phyloP scores from a whole-genome alignment of 2,888 invertebrate species.

The Polydrusus cervinus region DNA sequence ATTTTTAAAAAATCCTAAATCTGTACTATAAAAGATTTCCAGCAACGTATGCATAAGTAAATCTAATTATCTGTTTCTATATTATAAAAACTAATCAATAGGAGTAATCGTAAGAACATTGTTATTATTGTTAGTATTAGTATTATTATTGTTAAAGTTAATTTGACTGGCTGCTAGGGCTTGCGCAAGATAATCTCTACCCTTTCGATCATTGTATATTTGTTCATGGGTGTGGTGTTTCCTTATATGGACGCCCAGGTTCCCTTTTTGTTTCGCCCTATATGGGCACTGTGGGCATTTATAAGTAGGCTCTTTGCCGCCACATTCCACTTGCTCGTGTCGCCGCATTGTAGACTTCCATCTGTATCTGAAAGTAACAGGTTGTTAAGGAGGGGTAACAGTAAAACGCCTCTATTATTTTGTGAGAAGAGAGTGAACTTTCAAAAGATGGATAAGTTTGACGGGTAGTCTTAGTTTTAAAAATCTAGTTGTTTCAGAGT shows the following conservation, averaged over 20 bases:
- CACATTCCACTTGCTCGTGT: constrained; percentile 87
- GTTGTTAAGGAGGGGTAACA: no score
- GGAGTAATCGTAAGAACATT: background rate
- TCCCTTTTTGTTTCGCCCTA: constrained; percentile 87
- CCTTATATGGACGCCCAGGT: constrained; percentile 81
- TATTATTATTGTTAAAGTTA: constrained; percentile 43
- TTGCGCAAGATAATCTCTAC: constrained; percentile 24
- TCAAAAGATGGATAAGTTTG: no score
- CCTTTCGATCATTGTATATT: constrained; percentile 15
- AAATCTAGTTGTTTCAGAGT: no score
- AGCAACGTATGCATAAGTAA: no score
- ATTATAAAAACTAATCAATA: background rate
- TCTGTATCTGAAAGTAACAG: constrained; percentile 73
- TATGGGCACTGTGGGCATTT: constrained; percentile 88
- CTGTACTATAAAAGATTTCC: no score
- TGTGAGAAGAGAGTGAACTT: no score
- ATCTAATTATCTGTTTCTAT: no score
- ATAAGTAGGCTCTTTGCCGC: constrained; percentile 87
- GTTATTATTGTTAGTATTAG: constrained; percentile 28
- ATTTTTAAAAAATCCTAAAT: no score
- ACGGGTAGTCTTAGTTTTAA: no score
- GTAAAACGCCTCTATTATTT: no score
- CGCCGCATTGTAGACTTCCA: constrained; percentile 86
- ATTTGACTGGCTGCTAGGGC: constrained; percentile 15
- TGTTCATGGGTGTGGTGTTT: constrained; percentile 49